Evolutionary conservation across 1,140 invertebrate genomes (phyloP).

Genomic region (Brachionus asplanchnoidis): DNA sequence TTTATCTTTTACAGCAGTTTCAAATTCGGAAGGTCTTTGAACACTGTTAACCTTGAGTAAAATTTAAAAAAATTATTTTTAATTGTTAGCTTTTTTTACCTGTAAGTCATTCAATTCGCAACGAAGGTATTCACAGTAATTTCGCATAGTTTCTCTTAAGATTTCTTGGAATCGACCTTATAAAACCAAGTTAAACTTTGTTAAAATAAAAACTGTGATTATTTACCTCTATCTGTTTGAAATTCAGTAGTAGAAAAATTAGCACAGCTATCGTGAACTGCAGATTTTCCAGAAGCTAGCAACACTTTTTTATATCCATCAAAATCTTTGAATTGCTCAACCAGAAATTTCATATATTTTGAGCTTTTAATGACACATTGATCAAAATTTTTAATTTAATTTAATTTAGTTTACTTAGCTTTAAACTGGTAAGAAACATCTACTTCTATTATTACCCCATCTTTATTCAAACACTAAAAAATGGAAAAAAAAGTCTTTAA

Average conservation of each 20-base stretch:
- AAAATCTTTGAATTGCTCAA: slow-evolving; percentile 49
- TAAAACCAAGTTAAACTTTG: not conserved
- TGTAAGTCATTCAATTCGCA: slow-evolving; percentile 51
- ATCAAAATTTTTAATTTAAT: not conserved
- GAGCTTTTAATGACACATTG: slow-evolving; percentile 10
- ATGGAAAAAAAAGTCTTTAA: not conserved
- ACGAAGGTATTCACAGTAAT: slow-evolving; percentile 46
- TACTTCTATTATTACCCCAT: slow-evolving; percentile 50
- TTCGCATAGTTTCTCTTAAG: slow-evolving; percentile 44
- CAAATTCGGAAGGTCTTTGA: slow-evolving; percentile 48
- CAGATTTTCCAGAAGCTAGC: slow-evolving; percentile 47
- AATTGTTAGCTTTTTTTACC: slow-evolving; percentile 43
- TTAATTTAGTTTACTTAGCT: slow-evolving; percentile 41
- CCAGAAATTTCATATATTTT: slow-evolving; percentile 45
- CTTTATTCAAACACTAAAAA: slow-evolving; percentile 50
- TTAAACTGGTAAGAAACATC: slow-evolving; percentile 52
- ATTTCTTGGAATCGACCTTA: slow-evolving; percentile 44
- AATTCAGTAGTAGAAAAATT: slow-evolving; percentile 42
- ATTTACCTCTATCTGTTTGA: slow-evolving; percentile 40
- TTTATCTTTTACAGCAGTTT: slow-evolving; percentile 51
- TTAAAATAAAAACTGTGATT: not conserved
- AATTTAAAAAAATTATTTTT: not conserved
- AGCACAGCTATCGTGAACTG: slow-evolving; percentile 51
- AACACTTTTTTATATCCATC: slow-evolving; percentile 49
- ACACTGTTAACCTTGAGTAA: slow-evolving; percentile 52